Percentiles rank a stretch among this genome's conserved stretches.
Conservation (phyloP, 30 jellyfish, hydroid and myxozoan species). For the Aurelia sp. region DNA sequence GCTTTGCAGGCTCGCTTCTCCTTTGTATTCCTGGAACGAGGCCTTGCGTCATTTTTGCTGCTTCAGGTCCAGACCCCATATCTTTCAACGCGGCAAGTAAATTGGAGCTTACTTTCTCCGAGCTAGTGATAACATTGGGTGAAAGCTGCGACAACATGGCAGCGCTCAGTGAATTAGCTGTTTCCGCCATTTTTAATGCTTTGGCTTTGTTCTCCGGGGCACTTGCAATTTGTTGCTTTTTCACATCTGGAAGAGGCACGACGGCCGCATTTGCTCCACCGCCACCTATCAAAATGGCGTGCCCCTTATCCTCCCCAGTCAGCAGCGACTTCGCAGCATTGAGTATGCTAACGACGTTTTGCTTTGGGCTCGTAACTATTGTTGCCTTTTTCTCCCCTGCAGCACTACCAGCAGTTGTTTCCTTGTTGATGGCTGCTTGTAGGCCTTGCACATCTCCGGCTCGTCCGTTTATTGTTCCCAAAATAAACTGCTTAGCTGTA, state of each 20-base stretch:
- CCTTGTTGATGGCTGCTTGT: background rate
- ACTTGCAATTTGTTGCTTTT: constrained; percentile 25
- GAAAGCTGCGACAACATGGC: constrained; percentile 74
- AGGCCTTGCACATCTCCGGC: constrained; percentile 26
- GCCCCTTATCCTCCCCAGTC: constrained; percentile 41
- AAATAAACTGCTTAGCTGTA: constrained; percentile 49
- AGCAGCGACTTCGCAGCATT: constrained; percentile 64
- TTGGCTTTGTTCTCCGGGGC: constrained; percentile 53
- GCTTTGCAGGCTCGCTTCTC: constrained; percentile 18
- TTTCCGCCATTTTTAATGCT: constrained; percentile 61
- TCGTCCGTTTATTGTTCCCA: constrained; percentile 69
- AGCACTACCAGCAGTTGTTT: background rate
- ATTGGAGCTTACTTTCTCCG: constrained; percentile 50
- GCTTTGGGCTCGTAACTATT: constrained; percentile 44
- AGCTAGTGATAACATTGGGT: constrained; percentile 32
- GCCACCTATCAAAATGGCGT: constrained; percentile 42
- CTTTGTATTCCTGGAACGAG: constrained; percentile 46
- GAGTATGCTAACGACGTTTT: constrained; percentile 43
- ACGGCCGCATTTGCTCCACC: constrained; percentile 32
- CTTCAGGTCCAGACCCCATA: constrained; percentile 68
- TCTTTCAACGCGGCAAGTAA: constrained; percentile 74
- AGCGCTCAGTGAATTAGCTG: constrained; percentile 53
- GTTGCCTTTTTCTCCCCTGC: constrained; percentile 31
- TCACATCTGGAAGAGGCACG: constrained; percentile 45
- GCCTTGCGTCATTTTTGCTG: constrained; percentile 25